These are phyloP conservation scores for Coptotermes formosanus DNA, from an alignment of 1,140 invertebrate species.

Conservation along the genomic window DNA sequence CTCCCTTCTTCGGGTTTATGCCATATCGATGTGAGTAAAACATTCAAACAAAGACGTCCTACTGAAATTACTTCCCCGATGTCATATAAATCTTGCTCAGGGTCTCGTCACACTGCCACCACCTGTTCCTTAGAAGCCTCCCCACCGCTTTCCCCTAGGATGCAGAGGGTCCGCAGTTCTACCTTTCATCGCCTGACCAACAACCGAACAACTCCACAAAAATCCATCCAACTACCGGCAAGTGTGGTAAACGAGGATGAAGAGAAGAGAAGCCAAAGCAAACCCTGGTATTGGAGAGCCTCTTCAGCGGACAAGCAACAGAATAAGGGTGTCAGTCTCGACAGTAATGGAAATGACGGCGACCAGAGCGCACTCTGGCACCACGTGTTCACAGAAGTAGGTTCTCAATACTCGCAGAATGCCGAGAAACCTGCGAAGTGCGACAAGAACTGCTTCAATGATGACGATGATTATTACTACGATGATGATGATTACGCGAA, in stretches of 20 bases:
- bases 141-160: not conserved
- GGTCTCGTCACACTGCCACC: not conserved
- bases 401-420: not conserved
- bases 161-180: not conserved
- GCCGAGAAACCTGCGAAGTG: not conserved
- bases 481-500: not conserved
- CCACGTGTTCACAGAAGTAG: slow-evolving; percentile 29
- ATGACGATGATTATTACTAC: not conserved
- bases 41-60: not conserved
- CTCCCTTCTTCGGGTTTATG: not conserved
- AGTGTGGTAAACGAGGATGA: not conserved
- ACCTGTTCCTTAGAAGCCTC: not conserved
- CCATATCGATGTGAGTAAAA: not conserved
- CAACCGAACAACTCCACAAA: not conserved
- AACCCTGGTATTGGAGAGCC: not conserved
- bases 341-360: not conserved
- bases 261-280: not conserved
- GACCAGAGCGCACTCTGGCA: not conserved
- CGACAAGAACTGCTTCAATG: not conserved
- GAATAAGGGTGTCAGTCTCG: not conserved
- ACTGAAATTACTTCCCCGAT: not conserved
- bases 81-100: not conserved
- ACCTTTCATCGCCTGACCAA: not conserved
- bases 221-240: not conserved
- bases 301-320: not conserved